These are phyloP conservation scores for Labeo catla DNA, from an alignment of 2,113 vertebrate species.

Conservation along the genomic window DNA sequence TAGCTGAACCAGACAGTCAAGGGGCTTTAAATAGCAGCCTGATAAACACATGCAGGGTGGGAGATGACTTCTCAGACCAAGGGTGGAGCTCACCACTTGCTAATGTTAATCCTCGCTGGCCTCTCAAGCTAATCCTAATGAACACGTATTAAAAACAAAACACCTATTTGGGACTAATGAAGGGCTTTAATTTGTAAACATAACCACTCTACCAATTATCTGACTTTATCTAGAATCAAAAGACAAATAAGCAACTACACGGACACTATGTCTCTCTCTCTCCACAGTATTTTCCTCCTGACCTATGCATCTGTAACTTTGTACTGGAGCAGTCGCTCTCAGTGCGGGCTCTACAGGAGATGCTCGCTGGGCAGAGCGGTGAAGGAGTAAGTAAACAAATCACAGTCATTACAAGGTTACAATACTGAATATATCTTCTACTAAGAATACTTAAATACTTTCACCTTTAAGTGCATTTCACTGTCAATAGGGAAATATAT, in stretches of 20 bases:
- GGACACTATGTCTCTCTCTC: not conserved
- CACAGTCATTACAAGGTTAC: not conserved
- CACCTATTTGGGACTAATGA: not conserved
- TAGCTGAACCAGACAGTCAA: slow-evolving; percentile 33
- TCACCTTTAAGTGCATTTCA: not conserved
- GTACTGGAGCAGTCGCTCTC: slow-evolving; percentile 96
- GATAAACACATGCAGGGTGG: slow-evolving; percentile 34
- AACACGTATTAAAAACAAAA: not conserved
- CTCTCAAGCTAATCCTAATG: slow-evolving; percentile 28
- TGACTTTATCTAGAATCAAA: not conserved
- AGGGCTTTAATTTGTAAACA: not conserved
- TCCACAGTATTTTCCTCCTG: slow-evolving; percentile 91
- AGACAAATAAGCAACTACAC: not conserved
- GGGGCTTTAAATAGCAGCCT: slow-evolving; percentile 33
- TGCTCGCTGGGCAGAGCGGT: slow-evolving; percentile 86
- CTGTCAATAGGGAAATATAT: not conserved
- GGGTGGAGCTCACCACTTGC: not conserved
- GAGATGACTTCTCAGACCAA: slow-evolving; percentile 20
- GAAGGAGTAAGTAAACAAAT: slow-evolving; percentile 86
- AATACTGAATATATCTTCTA: slow-evolving; percentile 13
- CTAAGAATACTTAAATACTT: not conserved
- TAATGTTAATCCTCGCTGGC: not conserved
- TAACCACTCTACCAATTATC: not conserved
- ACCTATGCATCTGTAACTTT: slow-evolving; percentile 95
- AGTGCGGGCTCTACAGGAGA: slow-evolving; percentile 96